Conservation (phyloP, 2,797 vertebrate species). For the Gambusia yucatana region DNA sequence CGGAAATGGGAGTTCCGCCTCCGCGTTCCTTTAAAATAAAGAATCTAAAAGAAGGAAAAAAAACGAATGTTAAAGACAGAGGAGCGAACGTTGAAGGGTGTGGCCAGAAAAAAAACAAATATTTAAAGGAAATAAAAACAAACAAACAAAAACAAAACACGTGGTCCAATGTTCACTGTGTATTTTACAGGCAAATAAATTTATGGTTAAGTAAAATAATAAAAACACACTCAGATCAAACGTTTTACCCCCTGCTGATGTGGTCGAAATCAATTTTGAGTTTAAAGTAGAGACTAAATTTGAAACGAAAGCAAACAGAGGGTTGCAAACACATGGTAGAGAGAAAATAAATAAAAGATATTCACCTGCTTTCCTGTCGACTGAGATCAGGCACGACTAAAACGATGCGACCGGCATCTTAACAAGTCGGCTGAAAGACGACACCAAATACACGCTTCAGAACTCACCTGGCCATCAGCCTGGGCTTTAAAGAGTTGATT, state of each 20-base stretch:
- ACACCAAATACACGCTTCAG: neutral
- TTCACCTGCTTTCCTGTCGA: slow-evolving; percentile 37
- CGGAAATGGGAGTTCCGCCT: slow-evolving; percentile 49
- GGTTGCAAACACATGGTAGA: slow-evolving; percentile 49
- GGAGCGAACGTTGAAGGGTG: slow-evolving; percentile 29
- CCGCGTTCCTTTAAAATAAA: slow-evolving; percentile 73
- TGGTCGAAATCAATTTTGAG: slow-evolving; percentile 45
- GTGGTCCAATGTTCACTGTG: slow-evolving; percentile 53
- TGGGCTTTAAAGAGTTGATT: slow-evolving; percentile 14
- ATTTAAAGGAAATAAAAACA: slow-evolving; percentile 37
- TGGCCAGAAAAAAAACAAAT: slow-evolving; percentile 37
- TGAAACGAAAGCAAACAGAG: slow-evolving; percentile 11
- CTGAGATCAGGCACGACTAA: neutral
- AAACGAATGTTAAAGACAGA: slow-evolving; percentile 15
- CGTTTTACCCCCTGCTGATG: slow-evolving; percentile 40
- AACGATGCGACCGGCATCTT: neutral
- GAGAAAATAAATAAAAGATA: slow-evolving; percentile 7
- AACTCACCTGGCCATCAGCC: slow-evolving; percentile 11
- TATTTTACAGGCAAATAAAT: slow-evolving; percentile 31
- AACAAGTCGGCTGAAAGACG: slow-evolving; percentile 8
- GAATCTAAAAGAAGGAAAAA: slow-evolving; percentile 67
- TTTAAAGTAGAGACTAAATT: slow-evolving; percentile 65
- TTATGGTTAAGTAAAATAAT: slow-evolving; percentile 34
- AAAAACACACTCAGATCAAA: slow-evolving; percentile 23
- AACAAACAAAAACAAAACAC: slow-evolving; percentile 68